A percentile compares a stretch with the other conserved stretches of the same genome.
These are phyloP conservation scores for Orchestia grillus DNA, from an alignment of 1,140 invertebrate species.

Conservation along the genomic window DNA sequence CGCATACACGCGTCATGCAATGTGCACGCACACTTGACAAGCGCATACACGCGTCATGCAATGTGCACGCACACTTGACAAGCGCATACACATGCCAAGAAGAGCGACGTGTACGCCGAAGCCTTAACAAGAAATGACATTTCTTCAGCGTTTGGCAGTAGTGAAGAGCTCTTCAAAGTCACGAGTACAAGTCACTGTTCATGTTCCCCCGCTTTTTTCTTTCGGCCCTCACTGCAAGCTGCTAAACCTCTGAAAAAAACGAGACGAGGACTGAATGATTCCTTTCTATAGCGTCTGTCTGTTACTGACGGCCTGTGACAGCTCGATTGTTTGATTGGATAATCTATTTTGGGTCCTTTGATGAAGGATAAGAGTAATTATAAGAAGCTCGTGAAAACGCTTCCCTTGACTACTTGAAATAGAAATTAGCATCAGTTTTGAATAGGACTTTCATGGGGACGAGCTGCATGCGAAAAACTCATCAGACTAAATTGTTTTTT, in stretches of 20 bases:
- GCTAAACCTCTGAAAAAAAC: background rate
- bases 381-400: background rate
- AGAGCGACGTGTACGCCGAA: background rate
- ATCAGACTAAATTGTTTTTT: background rate
- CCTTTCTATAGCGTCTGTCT: background rate
- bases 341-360: background rate
- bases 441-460: background rate
- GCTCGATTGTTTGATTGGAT: background rate
- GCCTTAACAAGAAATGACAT: background rate
- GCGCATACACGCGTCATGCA: no score
- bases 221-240: background rate
- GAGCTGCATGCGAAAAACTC: background rate
- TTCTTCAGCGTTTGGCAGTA: background rate
- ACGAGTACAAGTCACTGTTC: slow-evolving; percentile 32
- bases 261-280: background rate
- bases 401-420: background rate
- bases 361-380: background rate
- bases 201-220: background rate
- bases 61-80: no score
- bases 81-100: background rate
- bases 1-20: background rate
- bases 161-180: slow-evolving; percentile 19
- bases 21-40: background rate
- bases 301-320: background rate
- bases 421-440: background rate